Evolutionary conservation across 2,113 vertebrate genomes (phyloP).

Genomic region (Probosciger aterrimus): DNA sequence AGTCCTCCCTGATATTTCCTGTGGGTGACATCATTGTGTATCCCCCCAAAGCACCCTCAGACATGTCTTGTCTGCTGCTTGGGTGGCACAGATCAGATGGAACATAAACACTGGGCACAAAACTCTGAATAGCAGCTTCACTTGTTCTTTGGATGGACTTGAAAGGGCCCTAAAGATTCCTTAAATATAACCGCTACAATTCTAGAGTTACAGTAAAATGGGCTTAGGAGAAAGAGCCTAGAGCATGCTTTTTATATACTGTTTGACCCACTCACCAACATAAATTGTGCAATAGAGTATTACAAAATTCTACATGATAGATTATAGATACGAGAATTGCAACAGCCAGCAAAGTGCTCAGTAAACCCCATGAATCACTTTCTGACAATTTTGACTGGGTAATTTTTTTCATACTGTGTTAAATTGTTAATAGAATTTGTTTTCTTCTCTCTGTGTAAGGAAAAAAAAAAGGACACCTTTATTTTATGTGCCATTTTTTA

Average conservation of each 20-base stretch:
- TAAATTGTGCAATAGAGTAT: constrained; percentile 53
- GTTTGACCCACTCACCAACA: constrained; percentile 60
- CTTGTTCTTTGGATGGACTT: constrained; percentile 79
- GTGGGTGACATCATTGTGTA: constrained; percentile 96
- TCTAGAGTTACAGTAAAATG: constrained; percentile 76
- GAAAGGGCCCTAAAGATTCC: constrained; percentile 76
- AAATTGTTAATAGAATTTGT: constrained; percentile 69
- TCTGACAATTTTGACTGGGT: constrained; percentile 62
- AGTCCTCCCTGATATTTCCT: constrained; percentile 87
- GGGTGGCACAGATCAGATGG: constrained; percentile 88
- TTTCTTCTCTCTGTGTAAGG: constrained; percentile 52
- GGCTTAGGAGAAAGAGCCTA: constrained; percentile 64
- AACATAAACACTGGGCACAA: constrained; percentile 84
- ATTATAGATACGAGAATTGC: constrained; percentile 49
- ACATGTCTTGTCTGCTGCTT: constrained; percentile 92
- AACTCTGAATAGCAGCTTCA: constrained; percentile 78
- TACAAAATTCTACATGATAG: constrained; percentile 50
- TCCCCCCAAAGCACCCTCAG: constrained; percentile 85
- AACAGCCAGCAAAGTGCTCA: constrained; percentile 49
- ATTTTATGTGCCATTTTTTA: constrained; percentile 48
- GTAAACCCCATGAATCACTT: constrained; percentile 57
- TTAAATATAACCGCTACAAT: constrained; percentile 71
- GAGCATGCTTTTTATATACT: constrained; percentile 64
- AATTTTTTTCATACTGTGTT: constrained; percentile 60
- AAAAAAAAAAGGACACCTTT: neutral